Percentiles rank a stretch among this genome's conserved stretches.
Conservation (phyloP, 2,888 invertebrate species). For the Chalcis sispes region DNA sequence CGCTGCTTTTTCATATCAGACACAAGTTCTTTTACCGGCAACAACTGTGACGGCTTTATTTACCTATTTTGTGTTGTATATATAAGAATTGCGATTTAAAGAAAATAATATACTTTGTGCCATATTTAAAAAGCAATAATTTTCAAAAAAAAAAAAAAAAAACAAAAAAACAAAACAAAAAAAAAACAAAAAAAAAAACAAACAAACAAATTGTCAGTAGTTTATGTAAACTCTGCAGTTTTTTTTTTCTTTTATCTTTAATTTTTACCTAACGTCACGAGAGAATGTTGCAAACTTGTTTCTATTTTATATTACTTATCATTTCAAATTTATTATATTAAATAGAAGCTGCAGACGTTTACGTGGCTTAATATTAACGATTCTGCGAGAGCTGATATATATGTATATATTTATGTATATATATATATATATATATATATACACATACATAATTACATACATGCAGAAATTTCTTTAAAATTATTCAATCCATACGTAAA, state of each 20-base stretch:
- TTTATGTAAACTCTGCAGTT: constrained; percentile 16
- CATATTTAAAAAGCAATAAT: constrained; percentile 32
- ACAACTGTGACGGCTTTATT: neutral
- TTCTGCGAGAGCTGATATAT: neutral
- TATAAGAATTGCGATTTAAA: constrained; percentile 22
- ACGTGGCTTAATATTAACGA: neutral
- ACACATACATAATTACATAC: neutral
- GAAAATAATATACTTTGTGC: constrained; percentile 41
- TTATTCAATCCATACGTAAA: constrained; percentile 26
- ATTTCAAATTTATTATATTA: too few species aligned
- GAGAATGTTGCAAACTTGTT: too few species aligned
- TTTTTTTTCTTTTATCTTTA: too few species aligned
- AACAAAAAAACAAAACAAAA: neutral
- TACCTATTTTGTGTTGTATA: constrained; percentile 18
- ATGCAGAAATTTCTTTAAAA: neutral
- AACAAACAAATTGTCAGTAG: constrained; percentile 15
- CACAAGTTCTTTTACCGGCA: neutral
- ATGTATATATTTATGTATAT: neutral
- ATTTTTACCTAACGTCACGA: too few species aligned
- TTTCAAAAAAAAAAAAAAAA: neutral
- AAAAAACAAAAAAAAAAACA: neutral
- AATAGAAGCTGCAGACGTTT: too few species aligned
- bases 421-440: constrained; percentile 4
- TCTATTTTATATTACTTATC: too few species aligned
- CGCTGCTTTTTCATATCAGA: too few species aligned